Percentiles rank a stretch among this genome's conserved stretches.
Evolutionary conservation across 2,113 vertebrate species (phyloP).

Genomic region (Jacana jacana): DNA sequence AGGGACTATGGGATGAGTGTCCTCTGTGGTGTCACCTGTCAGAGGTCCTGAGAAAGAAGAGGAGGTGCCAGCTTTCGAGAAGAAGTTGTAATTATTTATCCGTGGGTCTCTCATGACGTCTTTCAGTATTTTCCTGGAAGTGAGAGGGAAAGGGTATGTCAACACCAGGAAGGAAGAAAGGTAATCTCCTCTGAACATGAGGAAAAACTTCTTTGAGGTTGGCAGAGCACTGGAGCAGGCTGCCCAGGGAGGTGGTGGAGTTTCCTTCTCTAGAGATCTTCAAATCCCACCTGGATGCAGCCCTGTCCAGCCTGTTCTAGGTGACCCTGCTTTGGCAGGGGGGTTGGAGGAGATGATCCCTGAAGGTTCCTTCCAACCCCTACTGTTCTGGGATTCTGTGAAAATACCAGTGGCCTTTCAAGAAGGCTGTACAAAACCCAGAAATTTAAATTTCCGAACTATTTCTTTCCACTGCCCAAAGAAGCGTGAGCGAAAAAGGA

Average conservation of each 20-base stretch:
- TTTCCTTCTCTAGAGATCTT: neutral
- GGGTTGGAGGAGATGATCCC: neutral
- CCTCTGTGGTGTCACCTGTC: slow-evolving; percentile 36
- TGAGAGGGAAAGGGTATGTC: neutral
- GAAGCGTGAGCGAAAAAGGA: fast-evolving
- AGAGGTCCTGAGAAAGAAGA: slow-evolving; percentile 64
- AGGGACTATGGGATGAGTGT: neutral
- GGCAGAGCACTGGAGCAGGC: neutral
- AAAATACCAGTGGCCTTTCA: neutral
- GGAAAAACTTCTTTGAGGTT: neutral
- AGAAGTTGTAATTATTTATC: slow-evolving; percentile 65
- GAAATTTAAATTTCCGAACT: neutral
- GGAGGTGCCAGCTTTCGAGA: slow-evolving; percentile 40
- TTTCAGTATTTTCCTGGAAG: slow-evolving; percentile 41
- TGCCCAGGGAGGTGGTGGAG: neutral
- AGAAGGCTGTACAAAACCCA: neutral
- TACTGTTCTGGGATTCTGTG: neutral
- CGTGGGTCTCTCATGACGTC: slow-evolving; percentile 39
- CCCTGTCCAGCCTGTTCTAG: neutral
- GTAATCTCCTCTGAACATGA: neutral
- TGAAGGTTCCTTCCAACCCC: neutral
- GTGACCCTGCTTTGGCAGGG: neutral
- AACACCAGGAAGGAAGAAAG: neutral
- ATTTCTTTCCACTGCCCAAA: neutral
- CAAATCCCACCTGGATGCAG: neutral